Evolutionary conservation across 2,888 invertebrate genomes (phyloP), one percentile per base, ranked within the genome.

Genomic region (Hydropsyche betteni): DNA sequence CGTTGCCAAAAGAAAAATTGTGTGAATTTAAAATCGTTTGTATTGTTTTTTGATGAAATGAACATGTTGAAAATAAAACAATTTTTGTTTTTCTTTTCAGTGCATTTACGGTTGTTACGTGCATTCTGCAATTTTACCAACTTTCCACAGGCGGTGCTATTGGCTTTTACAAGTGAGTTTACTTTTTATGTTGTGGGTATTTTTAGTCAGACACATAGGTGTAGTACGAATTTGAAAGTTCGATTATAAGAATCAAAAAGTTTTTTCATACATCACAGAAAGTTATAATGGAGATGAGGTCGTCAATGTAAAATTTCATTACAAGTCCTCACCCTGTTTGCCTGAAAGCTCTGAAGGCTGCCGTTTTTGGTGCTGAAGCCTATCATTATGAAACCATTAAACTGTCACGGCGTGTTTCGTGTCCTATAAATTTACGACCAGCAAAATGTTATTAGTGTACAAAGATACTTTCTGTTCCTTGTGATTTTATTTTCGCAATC

Each of bases 71-170:
- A 24, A 24, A 24, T 44, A 44, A 44, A 58, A 4, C 4, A 8
- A 6, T n/a, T 58, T 58, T 75, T 74, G 68, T 76, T 78, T 80
- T 81, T 81, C 81, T 79, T 86, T 87, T 80, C 88, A 97, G 94
- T 96, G 97, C 85, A 98, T 99, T 84, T 98, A 98, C 86, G 99
- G 98, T 76, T 98, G 98, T 85, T 99, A 99, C 88, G 98, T 98
- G 80, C 99, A 99, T 88, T 99, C 99, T 75, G 98, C 99, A 80
- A 97, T 99, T 83, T 89, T 99, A 82, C 98, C 98, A 77, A 98
- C 98, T 80, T 99, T 99, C 89, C 99, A 99, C 87, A 91, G 99
- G 83, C 90, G 99, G 83, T 98, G 98, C 87, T 99, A 99, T 88
- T 98, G 98, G 97, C 91, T 99, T 77, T 89, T 98, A 81, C 95